Conservation (phyloP, 1,140 invertebrate species). For the Mycetomoellerius zeteki region DNA sequence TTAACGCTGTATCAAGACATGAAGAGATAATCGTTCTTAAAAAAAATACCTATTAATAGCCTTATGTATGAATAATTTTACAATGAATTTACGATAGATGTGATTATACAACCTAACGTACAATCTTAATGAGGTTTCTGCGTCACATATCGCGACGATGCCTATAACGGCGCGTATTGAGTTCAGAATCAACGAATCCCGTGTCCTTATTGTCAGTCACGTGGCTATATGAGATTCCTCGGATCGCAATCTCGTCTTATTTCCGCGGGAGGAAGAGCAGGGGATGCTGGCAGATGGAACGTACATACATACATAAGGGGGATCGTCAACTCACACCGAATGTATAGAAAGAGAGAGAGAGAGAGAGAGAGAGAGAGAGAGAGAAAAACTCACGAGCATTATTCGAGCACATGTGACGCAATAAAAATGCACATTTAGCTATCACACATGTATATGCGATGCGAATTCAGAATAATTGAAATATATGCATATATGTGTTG, state of each 20-base stretch:
- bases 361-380: neutral
- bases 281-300: conserved; percentile 52
- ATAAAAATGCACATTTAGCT: conserved; percentile 63
- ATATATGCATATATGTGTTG: conserved; percentile 46
- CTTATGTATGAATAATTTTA: neutral
- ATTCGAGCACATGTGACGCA: conserved; percentile 44
- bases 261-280: conserved; percentile 47
- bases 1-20: too few species aligned
- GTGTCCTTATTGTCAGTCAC: conserved; percentile 70
- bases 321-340: conserved; percentile 40
- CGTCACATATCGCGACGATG: conserved; percentile 31
- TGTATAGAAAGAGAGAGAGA: conserved; percentile 11
- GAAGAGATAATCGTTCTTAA: too few species aligned
- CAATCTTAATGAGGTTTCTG: conserved; percentile 37
- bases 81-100: conserved; percentile 9
- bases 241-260: conserved; percentile 74
- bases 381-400: conserved; percentile 12
- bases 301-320: conserved; percentile 55
- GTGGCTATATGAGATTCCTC: conserved; percentile 69
- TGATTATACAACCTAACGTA: neutral
- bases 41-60: too few species aligned
- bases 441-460: neutral
- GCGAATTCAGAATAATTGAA: conserved; percentile 74
- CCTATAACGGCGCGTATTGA: conserved; percentile 60
- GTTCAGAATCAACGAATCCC: conserved; percentile 65